phyloP scores from a whole-genome alignment of 2,797 vertebrate genomes.

The Tympanoctomys barrerae region DNA sequence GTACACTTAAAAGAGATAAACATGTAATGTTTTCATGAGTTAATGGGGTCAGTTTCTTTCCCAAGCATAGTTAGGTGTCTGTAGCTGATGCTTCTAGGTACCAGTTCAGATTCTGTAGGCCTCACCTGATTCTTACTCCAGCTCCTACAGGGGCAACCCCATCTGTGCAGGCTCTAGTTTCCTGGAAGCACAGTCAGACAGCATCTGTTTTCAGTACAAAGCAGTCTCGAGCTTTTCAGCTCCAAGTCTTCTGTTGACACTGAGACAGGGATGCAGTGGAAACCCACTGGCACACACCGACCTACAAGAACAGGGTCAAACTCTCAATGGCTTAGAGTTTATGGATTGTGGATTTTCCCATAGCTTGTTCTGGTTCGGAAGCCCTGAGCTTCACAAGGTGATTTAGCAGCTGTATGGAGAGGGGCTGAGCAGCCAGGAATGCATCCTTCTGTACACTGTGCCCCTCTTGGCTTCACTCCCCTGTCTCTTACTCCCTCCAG shows the following conservation, averaged over 20 bases:
- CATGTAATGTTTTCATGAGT: not conserved
- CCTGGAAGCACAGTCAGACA: not conserved
- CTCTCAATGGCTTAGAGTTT: not conserved
- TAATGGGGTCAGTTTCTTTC: not conserved
- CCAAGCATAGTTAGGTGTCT: not conserved
- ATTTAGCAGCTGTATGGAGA: not conserved
- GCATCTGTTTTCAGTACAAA: not conserved
- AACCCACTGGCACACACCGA: not conserved
- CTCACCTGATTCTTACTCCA: not conserved
- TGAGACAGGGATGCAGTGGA: not conserved
- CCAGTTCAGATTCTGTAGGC: not conserved
- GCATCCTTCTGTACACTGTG: not conserved
- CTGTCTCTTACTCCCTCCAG: not conserved
- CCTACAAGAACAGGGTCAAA: not conserved
- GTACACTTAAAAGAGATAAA: not conserved
- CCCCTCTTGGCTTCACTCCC: not conserved
- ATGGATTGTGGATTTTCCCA: not conserved
- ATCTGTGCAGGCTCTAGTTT: not conserved
- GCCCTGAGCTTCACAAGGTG: not conserved
- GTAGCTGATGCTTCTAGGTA: not conserved
- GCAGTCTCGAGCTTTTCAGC: not conserved
- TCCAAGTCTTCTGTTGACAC: not conserved
- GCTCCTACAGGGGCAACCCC: not conserved
- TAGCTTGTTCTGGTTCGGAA: not conserved
- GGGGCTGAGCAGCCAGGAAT: not conserved